Conservation (phyloP, 2,888 invertebrate genomes). For the Lepidochrysops patricia region DNA sequence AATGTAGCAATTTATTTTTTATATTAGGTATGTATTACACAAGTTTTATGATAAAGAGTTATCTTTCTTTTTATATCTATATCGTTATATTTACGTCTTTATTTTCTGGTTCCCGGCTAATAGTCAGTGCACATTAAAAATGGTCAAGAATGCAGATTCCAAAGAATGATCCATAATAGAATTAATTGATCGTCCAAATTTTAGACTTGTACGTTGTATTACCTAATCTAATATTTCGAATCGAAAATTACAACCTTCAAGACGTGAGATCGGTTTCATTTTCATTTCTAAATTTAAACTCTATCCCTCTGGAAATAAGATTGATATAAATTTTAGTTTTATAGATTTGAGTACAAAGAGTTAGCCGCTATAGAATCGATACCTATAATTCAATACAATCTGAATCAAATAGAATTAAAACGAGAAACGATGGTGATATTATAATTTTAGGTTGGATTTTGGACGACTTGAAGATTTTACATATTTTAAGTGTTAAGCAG, state of each 20-base stretch:
- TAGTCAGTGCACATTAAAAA: no score
- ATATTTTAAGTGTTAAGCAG: neutral
- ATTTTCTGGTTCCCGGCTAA: no score
- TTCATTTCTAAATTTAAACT: neutral
- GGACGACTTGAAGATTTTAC: neutral
- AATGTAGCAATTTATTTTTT: no score
- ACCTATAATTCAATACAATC: conserved; percentile 16
- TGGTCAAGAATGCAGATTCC: neutral
- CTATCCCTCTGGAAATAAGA: neutral
- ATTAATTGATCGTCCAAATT: conserved; percentile 1
- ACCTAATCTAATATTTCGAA: conserved; percentile 15
- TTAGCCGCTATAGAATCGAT: conserved; percentile 7
- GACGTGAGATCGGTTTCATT: conserved; percentile 7
- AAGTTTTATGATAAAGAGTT: no score
- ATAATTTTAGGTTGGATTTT: neutral
- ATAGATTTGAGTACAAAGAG: neutral
- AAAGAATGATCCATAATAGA: neutral
- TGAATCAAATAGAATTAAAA: conserved; percentile 13
- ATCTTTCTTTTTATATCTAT: no score
- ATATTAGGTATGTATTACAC: no score
- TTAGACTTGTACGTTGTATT: neutral
- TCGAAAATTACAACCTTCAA: conserved; percentile 22
- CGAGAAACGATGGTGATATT: conserved; percentile 4
- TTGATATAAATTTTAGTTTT: neutral
- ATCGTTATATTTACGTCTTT: no score